A percentile compares a stretch with the other conserved stretches of the same genome.
Conservation (phyloP, 2,888 invertebrate species). For the Augochlorella aurata region DNA sequence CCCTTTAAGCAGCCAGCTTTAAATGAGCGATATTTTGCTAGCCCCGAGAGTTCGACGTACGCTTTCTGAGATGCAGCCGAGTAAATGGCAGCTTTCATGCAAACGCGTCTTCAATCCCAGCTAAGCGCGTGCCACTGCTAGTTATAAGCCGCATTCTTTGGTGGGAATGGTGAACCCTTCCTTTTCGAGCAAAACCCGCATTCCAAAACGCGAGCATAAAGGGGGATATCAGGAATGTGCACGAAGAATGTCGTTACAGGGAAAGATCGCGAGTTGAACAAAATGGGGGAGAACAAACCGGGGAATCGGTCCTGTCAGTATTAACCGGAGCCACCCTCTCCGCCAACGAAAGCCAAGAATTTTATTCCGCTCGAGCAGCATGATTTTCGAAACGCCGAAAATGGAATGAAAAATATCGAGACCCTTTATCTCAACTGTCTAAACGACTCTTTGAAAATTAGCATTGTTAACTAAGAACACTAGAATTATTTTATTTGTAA, state of each 20-base stretch:
- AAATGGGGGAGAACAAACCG: background rate
- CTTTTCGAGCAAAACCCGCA: constrained; percentile 21
- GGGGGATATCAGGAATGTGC: constrained; percentile 24
- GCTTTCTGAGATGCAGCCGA: constrained; percentile 16
- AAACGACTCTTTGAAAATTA: no score
- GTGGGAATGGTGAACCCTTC: constrained; percentile 25
- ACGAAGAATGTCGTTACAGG: background rate
- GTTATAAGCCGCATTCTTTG: constrained; percentile 29
- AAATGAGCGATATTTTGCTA: constrained; percentile 3
- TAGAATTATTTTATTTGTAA: no score
- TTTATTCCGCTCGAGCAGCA: no score
- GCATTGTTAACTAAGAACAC: no score
- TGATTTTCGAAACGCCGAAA: no score
- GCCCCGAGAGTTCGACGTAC: constrained; percentile 12
- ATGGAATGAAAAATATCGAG: no score
- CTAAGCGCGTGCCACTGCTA: constrained; percentile 21
- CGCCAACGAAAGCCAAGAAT: no score
- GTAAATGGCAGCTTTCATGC: constrained; percentile 47
- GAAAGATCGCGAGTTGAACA: background rate
- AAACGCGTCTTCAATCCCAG: constrained; percentile 43
- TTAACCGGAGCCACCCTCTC: background rate
- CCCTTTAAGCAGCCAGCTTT: background rate
- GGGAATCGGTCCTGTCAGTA: background rate
- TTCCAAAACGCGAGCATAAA: constrained; percentile 25
- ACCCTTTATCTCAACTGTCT: no score